Evolutionary conservation across 2,113 vertebrate genomes (phyloP).

Genomic region (Clarias gariepinus): DNA sequence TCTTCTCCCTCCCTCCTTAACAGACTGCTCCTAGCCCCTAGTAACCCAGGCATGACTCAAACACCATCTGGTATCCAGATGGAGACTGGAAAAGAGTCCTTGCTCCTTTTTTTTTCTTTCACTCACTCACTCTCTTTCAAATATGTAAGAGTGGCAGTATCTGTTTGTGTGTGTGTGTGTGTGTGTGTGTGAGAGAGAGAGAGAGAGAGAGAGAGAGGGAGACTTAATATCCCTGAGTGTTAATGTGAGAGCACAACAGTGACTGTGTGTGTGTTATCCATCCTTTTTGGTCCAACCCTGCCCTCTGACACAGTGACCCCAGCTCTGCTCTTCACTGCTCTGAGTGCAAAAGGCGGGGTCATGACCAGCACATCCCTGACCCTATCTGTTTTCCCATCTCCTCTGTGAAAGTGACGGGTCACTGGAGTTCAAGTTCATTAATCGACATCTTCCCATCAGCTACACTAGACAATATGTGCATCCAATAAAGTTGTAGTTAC

Average conservation of each 20-base stretch:
- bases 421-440: slow-evolving; percentile 77
- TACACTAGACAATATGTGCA: background rate
- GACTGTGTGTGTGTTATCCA: slow-evolving; percentile 49
- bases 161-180: slow-evolving; percentile 38
- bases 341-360: slow-evolving; percentile 59
- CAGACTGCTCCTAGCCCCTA: slow-evolving; percentile 58
- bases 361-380: slow-evolving; percentile 61
- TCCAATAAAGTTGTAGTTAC: slow-evolving; percentile 6
- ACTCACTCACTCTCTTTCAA: slow-evolving; percentile 51
- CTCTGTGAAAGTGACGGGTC: slow-evolving; percentile 45
- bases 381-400: slow-evolving; percentile 55
- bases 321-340: slow-evolving; percentile 50
- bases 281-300: slow-evolving; percentile 42
- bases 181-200: slow-evolving; percentile 19
- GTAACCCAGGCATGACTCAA: slow-evolving; percentile 79
- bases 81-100: slow-evolving; percentile 65
- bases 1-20: slow-evolving; percentile 39
- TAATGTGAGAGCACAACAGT: slow-evolving; percentile 44
- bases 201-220: slow-evolving; percentile 4
- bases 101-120: slow-evolving; percentile 50
- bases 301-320: slow-evolving; percentile 49
- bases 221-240: slow-evolving; percentile 50
- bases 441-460: slow-evolving; percentile 61
- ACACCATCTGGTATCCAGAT: slow-evolving; percentile 81
- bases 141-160: slow-evolving; percentile 45